Percentiles rank a stretch among this genome's conserved stretches.
Conservation (phyloP, 1,140 invertebrate species). For the Heliconius hewitsoni region DNA sequence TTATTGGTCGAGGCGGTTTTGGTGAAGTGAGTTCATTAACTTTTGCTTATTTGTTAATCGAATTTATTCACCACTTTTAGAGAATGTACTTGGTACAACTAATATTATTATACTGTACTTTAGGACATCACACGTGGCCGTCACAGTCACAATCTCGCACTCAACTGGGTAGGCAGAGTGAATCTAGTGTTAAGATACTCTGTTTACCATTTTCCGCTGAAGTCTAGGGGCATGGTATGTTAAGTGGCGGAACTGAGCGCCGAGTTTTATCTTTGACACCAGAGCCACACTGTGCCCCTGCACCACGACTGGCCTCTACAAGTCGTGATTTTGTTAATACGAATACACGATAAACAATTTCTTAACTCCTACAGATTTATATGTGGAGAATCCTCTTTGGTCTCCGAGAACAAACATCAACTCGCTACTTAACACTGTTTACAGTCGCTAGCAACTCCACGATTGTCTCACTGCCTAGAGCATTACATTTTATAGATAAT, state of each 20-base stretch:
- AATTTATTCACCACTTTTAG: not conserved
- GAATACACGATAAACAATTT: constrained; percentile 16
- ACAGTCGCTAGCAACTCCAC: constrained; percentile 25
- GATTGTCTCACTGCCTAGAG: constrained; percentile 29
- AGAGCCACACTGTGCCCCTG: too few species aligned
- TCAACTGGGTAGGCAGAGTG: too few species aligned
- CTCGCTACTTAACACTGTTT: constrained; percentile 38
- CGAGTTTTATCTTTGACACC: too few species aligned
- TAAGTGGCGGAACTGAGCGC: too few species aligned
- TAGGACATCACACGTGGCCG: too few species aligned
- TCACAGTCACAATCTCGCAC: too few species aligned
- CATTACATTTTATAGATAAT: constrained; percentile 28
- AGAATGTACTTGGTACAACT: not conserved
- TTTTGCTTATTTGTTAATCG: constrained; percentile 3
- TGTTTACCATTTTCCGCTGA: too few species aligned
- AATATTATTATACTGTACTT: not conserved
- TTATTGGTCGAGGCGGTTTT: constrained; percentile 99
- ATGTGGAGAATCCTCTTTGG: constrained; percentile 35
- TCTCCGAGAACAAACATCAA: constrained; percentile 37
- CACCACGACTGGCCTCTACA: not conserved
- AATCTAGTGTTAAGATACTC: too few species aligned
- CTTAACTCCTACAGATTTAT: constrained; percentile 29
- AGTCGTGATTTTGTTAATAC: constrained; percentile 10
- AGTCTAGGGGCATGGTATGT: too few species aligned
- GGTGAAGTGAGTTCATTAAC: constrained; percentile 86